Evolutionary conservation across 1,140 invertebrate genomes (phyloP).

Genomic region (Pseudomyrmex flavicornis): DNA sequence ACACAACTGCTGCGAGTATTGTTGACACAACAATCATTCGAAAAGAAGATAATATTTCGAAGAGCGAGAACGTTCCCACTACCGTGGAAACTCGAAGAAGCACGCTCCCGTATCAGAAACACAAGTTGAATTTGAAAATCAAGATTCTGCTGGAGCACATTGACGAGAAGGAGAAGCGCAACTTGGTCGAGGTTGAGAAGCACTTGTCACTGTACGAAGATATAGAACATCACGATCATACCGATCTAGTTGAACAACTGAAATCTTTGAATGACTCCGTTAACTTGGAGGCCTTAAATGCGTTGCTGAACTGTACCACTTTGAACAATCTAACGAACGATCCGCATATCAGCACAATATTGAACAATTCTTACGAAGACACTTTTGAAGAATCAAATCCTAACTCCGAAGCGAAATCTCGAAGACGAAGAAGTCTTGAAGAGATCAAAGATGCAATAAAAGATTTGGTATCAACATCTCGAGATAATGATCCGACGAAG

Average conservation of each 20-base stretch:
- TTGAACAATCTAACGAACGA: slow-evolving; percentile 46
- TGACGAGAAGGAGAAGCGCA: slow-evolving; percentile 67
- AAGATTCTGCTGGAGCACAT: slow-evolving; percentile 70
- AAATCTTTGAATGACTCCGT: slow-evolving; percentile 66
- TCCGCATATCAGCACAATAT: neutral
- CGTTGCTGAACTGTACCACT: slow-evolving; percentile 68
- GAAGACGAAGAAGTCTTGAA: slow-evolving; percentile 39
- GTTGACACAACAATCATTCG: neutral
- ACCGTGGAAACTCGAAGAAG: slow-evolving; percentile 35
- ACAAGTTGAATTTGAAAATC: slow-evolving; percentile 66
- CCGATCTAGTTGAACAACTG: slow-evolving; percentile 59
- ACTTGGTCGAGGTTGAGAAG: slow-evolving; percentile 69
- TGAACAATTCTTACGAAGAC: no score
- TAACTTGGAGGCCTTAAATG: slow-evolving; percentile 54
- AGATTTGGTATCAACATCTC: neutral
- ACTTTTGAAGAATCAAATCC: no score
- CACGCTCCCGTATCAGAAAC: slow-evolving; percentile 22
- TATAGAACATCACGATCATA: slow-evolving; percentile 30
- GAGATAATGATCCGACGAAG: slow-evolving; percentile 5
- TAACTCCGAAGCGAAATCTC: neutral
- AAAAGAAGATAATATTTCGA: neutral
- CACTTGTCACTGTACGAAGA: slow-evolving; percentile 65
- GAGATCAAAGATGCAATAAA: neutral
- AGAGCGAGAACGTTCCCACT: slow-evolving; percentile 5
- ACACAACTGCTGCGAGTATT: neutral